Evolutionary conservation across 2,113 vertebrate genomes (phyloP).

Genomic region (Bos taurus): DNA sequence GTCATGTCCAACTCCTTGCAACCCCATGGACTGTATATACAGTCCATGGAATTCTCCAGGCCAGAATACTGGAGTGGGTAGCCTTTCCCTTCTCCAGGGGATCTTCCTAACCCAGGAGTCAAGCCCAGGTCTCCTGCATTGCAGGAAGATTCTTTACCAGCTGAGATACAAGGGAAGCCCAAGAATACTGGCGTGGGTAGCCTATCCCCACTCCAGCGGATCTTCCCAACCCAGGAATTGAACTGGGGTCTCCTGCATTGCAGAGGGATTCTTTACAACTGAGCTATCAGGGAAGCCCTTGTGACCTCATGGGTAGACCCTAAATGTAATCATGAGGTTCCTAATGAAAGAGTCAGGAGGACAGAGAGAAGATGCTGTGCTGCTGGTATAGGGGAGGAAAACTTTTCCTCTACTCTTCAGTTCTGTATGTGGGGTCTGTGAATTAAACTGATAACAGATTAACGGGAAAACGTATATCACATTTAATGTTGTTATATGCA

Average conservation of each 20-base stretch:
- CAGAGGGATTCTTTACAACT: not conserved
- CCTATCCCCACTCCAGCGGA: fast-evolving
- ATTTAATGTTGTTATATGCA: not conserved
- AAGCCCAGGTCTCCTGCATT: not conserved
- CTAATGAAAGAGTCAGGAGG: not conserved
- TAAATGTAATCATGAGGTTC: not conserved
- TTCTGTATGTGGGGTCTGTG: not conserved
- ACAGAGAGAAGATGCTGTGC: too few relatives aligned
- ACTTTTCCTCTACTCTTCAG: fast-evolving
- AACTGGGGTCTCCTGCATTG: not conserved
- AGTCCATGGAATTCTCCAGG: not conserved
- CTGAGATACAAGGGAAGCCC: not conserved
- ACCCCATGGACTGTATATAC: not conserved
- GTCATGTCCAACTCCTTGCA: not conserved
- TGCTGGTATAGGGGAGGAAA: not conserved
- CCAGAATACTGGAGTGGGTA: not conserved
- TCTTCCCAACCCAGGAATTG: not conserved
- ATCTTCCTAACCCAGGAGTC: not conserved
- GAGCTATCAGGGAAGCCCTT: not conserved
- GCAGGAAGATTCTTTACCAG: not conserved
- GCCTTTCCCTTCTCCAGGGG: not conserved
- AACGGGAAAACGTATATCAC: not conserved
- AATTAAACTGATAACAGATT: not conserved
- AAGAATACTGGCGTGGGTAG: not conserved
- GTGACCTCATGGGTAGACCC: not conserved